These are phyloP conservation scores for Montipora cactus DNA, from an alignment of 64 coral and sea anemone species.

Conservation along the genomic window DNA sequence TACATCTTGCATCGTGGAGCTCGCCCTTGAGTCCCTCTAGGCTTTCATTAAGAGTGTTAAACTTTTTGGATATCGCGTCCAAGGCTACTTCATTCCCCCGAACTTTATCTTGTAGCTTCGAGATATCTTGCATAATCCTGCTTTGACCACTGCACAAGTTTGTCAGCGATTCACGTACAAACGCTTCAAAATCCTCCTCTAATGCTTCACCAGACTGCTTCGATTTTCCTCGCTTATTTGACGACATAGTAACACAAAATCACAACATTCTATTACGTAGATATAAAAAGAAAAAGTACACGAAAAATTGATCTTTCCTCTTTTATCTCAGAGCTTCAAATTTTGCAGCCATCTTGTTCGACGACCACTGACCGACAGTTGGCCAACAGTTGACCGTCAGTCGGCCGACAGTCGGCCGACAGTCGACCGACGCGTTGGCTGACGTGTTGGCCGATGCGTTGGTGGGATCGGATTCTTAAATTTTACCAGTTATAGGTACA, in stretches of 20 bases:
- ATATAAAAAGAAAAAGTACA: neutral
- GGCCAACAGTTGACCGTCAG: too few species aligned
- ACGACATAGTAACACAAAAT: neutral
- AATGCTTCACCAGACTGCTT: neutral
- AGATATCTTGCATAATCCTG: neutral
- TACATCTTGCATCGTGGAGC: neutral
- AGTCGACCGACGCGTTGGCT: too few species aligned
- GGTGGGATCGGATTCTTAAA: too few species aligned
- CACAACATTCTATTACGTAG: neutral
- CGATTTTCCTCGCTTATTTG: neutral
- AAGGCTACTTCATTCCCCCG: neutral
- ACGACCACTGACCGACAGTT: neutral
- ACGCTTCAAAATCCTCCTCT: conserved; percentile 1
- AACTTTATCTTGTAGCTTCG: neutral
- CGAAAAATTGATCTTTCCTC: neutral
- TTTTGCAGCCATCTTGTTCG: neutral
- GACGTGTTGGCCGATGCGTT: too few species aligned
- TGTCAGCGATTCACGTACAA: conserved; percentile 11
- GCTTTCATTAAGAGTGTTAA: neutral
- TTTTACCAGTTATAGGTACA: too few species aligned
- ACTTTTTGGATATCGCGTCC: neutral
- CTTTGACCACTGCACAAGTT: neutral
- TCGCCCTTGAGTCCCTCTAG: neutral
- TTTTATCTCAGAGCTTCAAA: neutral
- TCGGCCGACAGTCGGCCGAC: too few species aligned